These are phyloP conservation scores for Chelonia mydas DNA, from an alignment of 2,797 vertebrate genomes.

Conservation along the genomic window DNA sequence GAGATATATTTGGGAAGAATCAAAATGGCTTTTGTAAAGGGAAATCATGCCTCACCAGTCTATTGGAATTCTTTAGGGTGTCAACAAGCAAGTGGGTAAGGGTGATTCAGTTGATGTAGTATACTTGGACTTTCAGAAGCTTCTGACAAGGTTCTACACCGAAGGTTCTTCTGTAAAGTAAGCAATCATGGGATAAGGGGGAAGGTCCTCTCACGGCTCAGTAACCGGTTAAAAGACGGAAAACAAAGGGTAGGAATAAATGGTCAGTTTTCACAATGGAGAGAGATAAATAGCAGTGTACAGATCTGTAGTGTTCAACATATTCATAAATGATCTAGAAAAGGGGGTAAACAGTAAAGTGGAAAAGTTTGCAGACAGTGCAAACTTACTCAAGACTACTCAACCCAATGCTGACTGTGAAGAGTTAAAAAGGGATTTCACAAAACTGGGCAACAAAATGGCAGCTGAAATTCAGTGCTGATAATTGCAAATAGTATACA, in stretches of 20 bases:
- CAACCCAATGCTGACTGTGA: neutral
- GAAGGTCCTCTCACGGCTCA: neutral
- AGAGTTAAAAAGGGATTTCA: neutral
- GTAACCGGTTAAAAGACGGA: neutral
- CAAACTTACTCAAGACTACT: neutral
- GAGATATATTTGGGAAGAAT: neutral
- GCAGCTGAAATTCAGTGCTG: neutral
- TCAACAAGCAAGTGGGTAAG: neutral
- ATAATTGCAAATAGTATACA: neutral
- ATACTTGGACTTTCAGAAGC: neutral
- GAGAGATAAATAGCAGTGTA: neutral
- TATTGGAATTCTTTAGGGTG: neutral
- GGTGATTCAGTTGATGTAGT: neutral
- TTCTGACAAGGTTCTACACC: neutral
- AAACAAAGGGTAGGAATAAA: neutral
- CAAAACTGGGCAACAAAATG: neutral
- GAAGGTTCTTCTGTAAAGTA: neutral
- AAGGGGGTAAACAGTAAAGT: neutral
- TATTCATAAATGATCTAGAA: neutral
- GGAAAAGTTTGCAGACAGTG: neutral
- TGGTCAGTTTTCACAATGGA: too few relatives aligned
- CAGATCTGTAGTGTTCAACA: neutral
- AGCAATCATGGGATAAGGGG: neutral
- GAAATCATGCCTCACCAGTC: neutral
- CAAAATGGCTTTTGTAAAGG: neutral